Conservation (phyloP, 2,888 invertebrate species). For the Apamea anceps region DNA sequence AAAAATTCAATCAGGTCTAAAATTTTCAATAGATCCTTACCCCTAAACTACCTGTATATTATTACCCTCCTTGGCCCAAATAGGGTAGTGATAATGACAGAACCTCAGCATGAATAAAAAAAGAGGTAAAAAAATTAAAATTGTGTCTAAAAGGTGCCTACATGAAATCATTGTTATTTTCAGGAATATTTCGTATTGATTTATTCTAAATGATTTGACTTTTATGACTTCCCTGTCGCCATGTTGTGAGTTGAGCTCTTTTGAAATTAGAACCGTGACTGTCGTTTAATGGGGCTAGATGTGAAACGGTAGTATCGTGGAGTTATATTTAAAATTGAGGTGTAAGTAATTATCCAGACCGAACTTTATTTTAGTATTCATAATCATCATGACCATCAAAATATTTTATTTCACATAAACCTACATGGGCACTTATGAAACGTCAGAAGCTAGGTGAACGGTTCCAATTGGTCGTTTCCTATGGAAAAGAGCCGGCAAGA, state of each 20-base stretch:
- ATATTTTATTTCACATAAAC: no score
- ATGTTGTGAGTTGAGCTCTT: constrained; percentile 17
- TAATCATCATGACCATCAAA: no score
- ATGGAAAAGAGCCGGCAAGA: no score
- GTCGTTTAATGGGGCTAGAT: background rate
- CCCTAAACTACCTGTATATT: background rate
- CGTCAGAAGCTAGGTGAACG: no score
- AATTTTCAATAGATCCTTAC: no score
- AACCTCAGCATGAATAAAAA: background rate
- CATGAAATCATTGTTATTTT: constrained; percentile 59
- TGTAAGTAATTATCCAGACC: background rate
- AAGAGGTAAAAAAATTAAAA: constrained; percentile 47
- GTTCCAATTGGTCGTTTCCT: no score
- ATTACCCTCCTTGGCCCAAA: background rate
- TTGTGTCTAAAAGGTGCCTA: constrained; percentile 25
- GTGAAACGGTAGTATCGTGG: background rate
- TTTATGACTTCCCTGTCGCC: constrained; percentile 65
- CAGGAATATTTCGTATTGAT: constrained; percentile 47
- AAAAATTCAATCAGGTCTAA: no score
- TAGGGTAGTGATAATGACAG: constrained; percentile 20
- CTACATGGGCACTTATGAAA: no score
- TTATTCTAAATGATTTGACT: constrained; percentile 52
- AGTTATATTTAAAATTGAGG: background rate
- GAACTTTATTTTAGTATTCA: no score
- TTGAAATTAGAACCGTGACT: background rate